These are phyloP conservation scores for Arnoldichthys spilopterus DNA, from an alignment of 2,797 vertebrate species.

Conservation along the genomic window DNA sequence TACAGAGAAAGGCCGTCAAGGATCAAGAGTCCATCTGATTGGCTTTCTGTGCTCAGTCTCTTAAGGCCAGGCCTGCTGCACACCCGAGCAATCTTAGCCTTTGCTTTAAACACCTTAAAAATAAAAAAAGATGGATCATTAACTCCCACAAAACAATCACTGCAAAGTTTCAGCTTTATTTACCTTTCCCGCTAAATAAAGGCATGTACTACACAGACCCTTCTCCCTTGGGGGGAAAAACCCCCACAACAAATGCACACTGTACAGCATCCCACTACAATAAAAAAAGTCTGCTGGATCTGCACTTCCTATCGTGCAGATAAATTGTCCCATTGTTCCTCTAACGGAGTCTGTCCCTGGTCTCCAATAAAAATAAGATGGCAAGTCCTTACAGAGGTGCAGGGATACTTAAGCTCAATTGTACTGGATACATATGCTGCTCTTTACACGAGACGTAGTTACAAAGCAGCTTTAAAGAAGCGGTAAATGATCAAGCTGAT, in stretches of 20 bases:
- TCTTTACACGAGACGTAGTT: not conserved
- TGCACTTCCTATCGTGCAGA: not conserved
- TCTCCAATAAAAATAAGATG: conserved; percentile 13
- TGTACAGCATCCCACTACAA: not conserved
- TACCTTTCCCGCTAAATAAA: not conserved
- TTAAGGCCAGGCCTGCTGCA: not conserved
- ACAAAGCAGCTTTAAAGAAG: not conserved
- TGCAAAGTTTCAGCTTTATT: not conserved
- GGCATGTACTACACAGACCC: not conserved
- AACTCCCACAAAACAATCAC: conserved; percentile 17
- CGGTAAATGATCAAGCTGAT: not conserved
- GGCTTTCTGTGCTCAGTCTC: conserved; percentile 4
- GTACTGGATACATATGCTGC: not conserved
- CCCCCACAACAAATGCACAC: not conserved
- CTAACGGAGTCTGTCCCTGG: conserved; percentile 6
- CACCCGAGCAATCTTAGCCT: not conserved
- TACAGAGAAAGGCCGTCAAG: conserved; percentile 35
- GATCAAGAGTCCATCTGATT: conserved; percentile 39
- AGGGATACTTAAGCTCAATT: not conserved
- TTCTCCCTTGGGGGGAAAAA: too few species aligned
- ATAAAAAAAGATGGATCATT: conserved; percentile 29
- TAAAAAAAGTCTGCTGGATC: not conserved
- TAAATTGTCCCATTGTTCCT: not conserved
- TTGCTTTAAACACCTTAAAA: conserved; percentile 17
- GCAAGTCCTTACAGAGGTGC: conserved; percentile 11